Conservation (phyloP, 2,113 vertebrate genomes). For the Festucalex cinctus region DNA sequence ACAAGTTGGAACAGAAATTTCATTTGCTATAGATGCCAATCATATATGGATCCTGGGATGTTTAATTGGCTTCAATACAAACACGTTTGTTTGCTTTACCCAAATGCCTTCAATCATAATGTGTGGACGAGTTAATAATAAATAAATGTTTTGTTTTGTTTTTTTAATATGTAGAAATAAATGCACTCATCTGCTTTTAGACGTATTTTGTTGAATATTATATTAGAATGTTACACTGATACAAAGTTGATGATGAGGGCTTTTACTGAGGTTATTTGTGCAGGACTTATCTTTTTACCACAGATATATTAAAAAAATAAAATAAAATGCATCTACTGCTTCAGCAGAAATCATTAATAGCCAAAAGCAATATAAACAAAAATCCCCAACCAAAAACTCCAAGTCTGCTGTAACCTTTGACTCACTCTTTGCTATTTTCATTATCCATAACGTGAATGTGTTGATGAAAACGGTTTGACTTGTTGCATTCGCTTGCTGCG, state of each 20-base stretch:
- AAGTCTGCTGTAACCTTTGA: background rate
- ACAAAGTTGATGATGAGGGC: background rate
- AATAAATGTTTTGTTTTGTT: too few relatives aligned
- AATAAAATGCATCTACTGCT: background rate
- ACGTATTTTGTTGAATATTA: too few relatives aligned
- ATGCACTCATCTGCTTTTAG: too few relatives aligned
- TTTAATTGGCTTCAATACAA: too few relatives aligned
- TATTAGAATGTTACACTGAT: background rate
- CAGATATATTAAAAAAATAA: background rate
- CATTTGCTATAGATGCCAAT: too few relatives aligned
- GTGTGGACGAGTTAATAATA: too few relatives aligned
- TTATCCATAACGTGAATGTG: background rate
- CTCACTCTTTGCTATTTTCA: background rate
- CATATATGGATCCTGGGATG: too few relatives aligned
- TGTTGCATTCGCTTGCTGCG: slow-evolving; percentile 6
- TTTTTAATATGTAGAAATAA: too few relatives aligned
- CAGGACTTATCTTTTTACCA: background rate
- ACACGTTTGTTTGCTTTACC: too few relatives aligned
- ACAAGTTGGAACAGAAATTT: too few relatives aligned
- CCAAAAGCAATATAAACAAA: background rate
- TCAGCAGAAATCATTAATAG: background rate
- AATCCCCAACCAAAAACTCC: background rate
- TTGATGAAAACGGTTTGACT: slow-evolving; percentile 26
- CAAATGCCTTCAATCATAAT: too few relatives aligned
- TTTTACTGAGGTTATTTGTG: background rate